Evolutionary conservation across 2,888 invertebrate genomes (phyloP), one percentile per base, ranked within the genome.

Genomic region (Isoperla grammatica): DNA sequence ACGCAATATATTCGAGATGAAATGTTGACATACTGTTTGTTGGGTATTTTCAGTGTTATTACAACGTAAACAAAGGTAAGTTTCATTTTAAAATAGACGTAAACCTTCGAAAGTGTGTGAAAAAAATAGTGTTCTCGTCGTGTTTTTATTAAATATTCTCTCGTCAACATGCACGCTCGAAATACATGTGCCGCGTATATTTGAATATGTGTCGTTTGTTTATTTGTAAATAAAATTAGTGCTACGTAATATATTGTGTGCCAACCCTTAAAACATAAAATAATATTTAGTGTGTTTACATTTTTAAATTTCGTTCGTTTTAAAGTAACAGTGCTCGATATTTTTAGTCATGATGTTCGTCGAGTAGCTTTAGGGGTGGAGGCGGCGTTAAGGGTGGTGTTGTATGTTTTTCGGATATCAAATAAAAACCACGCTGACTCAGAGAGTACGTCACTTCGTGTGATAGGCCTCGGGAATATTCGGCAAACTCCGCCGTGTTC

Each of bases 1-100:
- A 58, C 58, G 58, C 56, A 59, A 58, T 40, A 8, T 59, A 48
- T 61, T 48, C 20, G 12, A 17, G 40, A 17, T 69, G 64, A 68
- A 17, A 48, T 11, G 6, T 5, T n/a, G 23, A 17, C 12, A 23
- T 43, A 20, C n/a, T 43, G 8, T n/a, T 11, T 9, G 56, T 19
- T 2, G n/a, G 40, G 20, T 43, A 29, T 9, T 3, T 17, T 20
- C 22, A 15, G 45, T 29, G 9, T 5, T 20, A 43, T 56, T 20
- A 17, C 50, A 48, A 19, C 35, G 20, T 3, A 13, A 40, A 56
- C 42, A 35, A 39, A 49, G 50, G 42, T 46, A 20, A 56, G 59
- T 61, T 61, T 61, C 55, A 55, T 61, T 59, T 58, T 55, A 19
- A n/a, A 59, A 59, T 54, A 29, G 4, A 29, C 29, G 29, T 6